phyloP scores from a whole-genome alignment of 2,113 vertebrate species.

The Lophotis ruficrista region DNA sequence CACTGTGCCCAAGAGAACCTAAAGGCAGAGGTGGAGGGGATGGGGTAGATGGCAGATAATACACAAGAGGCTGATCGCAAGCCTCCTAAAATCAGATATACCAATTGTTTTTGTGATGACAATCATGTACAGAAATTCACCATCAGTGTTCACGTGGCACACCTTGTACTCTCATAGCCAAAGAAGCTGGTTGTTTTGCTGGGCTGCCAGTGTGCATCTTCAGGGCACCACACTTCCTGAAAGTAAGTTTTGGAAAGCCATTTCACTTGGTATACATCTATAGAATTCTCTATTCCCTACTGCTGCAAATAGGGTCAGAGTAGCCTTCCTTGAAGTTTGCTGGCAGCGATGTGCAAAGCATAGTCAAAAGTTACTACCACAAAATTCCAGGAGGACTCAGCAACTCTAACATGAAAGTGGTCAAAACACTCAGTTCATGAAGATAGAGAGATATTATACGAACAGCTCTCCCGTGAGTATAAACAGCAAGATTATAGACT shows the following conservation, averaged over 20 bases:
- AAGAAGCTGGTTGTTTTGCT: not conserved
- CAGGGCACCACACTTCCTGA: not conserved
- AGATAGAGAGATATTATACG: not conserved
- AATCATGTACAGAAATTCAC: fast-evolving
- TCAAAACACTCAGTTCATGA: slow-evolving; percentile 5
- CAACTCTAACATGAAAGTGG: not conserved
- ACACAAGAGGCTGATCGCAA: not conserved
- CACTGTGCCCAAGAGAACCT: not conserved
- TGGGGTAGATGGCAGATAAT: no score
- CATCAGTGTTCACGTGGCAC: fast-evolving
- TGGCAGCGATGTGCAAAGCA: not conserved
- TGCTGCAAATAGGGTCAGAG: not conserved
- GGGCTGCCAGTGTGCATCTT: not conserved
- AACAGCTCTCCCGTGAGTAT: not conserved
- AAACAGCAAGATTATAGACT: not conserved
- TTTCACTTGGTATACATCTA: not conserved
- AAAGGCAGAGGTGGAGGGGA: fast-evolving
- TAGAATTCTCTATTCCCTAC: not conserved
- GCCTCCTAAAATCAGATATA: not conserved
- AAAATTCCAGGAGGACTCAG: not conserved
- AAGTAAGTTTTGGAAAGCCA: not conserved
- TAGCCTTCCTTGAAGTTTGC: not conserved
- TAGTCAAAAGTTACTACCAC: not conserved
- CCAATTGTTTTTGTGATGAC: not conserved
- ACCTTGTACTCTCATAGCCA: not conserved